These are phyloP conservation scores for Montipora cactus DNA, from an alignment of 64 coral and sea anemone genomes.

Conservation along the genomic window DNA sequence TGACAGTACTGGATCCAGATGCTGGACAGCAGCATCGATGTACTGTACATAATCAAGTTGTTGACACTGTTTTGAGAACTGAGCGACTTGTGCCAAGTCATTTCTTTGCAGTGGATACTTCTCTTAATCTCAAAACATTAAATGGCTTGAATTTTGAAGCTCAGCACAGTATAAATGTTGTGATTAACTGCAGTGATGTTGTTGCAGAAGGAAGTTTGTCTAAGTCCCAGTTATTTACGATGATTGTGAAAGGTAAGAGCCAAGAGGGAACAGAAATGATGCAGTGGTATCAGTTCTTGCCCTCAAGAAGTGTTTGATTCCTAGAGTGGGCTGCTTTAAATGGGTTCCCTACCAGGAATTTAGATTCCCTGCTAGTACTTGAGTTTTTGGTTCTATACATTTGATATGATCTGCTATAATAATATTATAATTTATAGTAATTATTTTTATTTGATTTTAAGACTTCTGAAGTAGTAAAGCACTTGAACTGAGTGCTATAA, in stretches of 20 bases:
- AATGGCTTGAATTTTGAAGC: slow-evolving; percentile 82
- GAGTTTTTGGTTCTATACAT: no score
- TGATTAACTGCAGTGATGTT: slow-evolving; percentile 73
- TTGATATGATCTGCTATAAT: no score
- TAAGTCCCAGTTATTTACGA: slow-evolving; percentile 61
- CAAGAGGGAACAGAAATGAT: not conserved
- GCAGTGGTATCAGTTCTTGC: no score
- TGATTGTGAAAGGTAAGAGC: slow-evolving; percentile 67
- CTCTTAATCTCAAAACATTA: slow-evolving; percentile 63
- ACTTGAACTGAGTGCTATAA: no score
- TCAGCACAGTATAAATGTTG: slow-evolving; percentile 29
- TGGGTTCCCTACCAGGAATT: no score
- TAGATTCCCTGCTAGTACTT: no score
- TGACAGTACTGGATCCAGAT: slow-evolving; percentile 83
- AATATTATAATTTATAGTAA: no score
- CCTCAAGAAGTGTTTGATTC: no score
- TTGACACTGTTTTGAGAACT: not conserved
- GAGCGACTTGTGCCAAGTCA: slow-evolving; percentile 10
- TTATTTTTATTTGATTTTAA: no score
- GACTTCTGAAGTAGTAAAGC: no score
- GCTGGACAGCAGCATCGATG: slow-evolving; percentile 68
- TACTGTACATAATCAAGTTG: not conserved
- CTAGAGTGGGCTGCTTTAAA: no score
- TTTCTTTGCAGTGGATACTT: slow-evolving; percentile 52
- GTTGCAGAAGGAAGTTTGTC: slow-evolving; percentile 4